A percentile compares a stretch with the other conserved stretches of the same genome.
Evolutionary conservation across 2,888 invertebrate species (phyloP).

Genomic region (Athetis lepigone): DNA sequence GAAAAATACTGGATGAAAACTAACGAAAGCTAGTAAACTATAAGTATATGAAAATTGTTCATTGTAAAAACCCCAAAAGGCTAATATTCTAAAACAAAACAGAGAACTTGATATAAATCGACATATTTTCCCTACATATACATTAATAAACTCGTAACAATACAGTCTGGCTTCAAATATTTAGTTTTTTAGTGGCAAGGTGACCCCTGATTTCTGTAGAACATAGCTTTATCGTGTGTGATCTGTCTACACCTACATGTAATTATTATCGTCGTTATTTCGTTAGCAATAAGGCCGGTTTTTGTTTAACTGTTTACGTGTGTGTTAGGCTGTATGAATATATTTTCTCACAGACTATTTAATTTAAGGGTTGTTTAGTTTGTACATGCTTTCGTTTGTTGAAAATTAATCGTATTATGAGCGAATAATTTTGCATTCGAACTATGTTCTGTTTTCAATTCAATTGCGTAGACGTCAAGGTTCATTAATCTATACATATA

Average conservation of each 20-base stretch:
- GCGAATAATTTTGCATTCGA: no score
- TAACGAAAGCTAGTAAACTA: no score
- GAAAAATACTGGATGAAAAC: no score
- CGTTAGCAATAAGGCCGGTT: neutral
- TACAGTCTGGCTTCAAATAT: conserved; percentile 19
- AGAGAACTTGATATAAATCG: conserved; percentile 31
- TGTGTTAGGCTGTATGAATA: neutral
- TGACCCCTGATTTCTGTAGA: conserved; percentile 36
- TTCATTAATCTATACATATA: no score
- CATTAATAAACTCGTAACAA: conserved; percentile 23
- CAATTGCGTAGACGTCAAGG: no score
- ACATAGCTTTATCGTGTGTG: conserved; percentile 11
- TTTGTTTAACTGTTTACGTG: neutral
- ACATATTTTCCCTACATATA: conserved; percentile 30
- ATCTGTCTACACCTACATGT: neutral
- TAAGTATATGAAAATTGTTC: no score
- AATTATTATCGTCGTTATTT: neutral
- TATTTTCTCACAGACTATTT: neutral
- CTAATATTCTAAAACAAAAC: neutral
- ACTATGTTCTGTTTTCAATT: no score
- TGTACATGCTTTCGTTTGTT: neutral
- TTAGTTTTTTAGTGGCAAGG: conserved; percentile 25
- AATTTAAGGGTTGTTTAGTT: neutral
- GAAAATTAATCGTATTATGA: no score
- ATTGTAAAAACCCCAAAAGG: neutral